Conservation (phyloP, 1,140 invertebrate genomes). For the Glomeris maerens region DNA sequence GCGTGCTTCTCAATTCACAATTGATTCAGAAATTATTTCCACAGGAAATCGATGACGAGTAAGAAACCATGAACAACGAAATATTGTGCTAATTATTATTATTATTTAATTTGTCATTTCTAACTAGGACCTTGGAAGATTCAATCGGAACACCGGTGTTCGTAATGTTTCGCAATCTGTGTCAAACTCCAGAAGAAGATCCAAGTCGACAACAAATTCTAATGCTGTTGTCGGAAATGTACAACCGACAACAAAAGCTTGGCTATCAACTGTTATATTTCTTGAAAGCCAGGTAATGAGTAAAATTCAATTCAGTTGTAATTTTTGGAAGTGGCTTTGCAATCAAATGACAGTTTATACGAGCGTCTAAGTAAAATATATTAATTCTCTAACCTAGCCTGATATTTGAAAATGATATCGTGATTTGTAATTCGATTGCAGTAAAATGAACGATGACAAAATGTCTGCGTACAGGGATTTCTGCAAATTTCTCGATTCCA, state of each 20-base stretch:
- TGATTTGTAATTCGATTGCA: conserved; percentile 22
- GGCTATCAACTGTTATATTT: conserved; percentile 79
- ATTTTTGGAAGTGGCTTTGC: no score
- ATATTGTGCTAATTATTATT: conserved; percentile 1
- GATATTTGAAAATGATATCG: no score
- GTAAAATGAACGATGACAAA: conserved; percentile 55
- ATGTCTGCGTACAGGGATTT: conserved; percentile 66
- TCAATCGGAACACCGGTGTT: conserved; percentile 67
- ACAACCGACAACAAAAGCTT: conserved; percentile 46
- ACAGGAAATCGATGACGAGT: conserved; percentile 36
- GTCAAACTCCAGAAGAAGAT: conserved; percentile 54
- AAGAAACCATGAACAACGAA: conserved; percentile 18
- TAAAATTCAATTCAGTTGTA: conserved; percentile 25
- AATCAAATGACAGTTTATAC: no score
- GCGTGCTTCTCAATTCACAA: conserved; percentile 36
- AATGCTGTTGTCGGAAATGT: conserved; percentile 58
- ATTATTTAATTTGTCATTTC: background rate
- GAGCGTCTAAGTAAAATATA: no score
- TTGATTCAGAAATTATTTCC: conserved; percentile 38
- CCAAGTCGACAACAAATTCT: conserved; percentile 54
- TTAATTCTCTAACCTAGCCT: no score
- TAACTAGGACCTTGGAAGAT: conserved; percentile 45
- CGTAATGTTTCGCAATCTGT: conserved; percentile 60
- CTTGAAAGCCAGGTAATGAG: conserved; percentile 52
- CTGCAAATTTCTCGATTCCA: conserved; percentile 47